Evolutionary conservation across 2,888 invertebrate species (phyloP), one percentile per base, ranked within the genome.

Genomic region (Ormyrus rosae): DNA sequence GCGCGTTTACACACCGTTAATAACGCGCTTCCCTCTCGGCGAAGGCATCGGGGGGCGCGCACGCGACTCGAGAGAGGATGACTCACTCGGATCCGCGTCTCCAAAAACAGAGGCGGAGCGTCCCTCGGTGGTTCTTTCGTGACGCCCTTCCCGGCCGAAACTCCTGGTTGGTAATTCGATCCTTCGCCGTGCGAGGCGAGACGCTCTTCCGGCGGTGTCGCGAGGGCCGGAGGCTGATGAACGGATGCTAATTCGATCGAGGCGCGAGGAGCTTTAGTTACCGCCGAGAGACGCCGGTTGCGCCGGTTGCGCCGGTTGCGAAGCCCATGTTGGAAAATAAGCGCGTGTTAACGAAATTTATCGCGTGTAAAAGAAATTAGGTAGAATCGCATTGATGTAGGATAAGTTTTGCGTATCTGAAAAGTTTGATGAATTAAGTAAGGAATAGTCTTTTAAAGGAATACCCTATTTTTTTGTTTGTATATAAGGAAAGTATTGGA

Each of bases 111-210:
- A 34, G 19, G 19, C 19, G 19, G 19, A 13, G 13, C 34, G 34
- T 64, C 64, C 64, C 73, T 64, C 60, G 75, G 34, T 56, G 74
- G 60, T 50, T 75, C 60, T 68, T 51, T 63, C 72, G 63, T 61
- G 71, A 71, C 71, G 34, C 45, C 51, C 51, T 34, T 45, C 51
- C 2, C 34, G 34, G 34, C 2, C 34, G 34, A 34, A 3, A 2
- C 34, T 2, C 34, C 34, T 19, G 19, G 48, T 5, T 11, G 53
- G 74, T 74, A 74, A 74, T 58, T 34, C 55, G 72, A 71, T 68
- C 69, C 61, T 45, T 56, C 13, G 46, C 51, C 10, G 4, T 46
- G 34, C 34, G 11, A 19, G n/a, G 19, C 63, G 63, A 19, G 19
- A 55, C 72, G 63, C 11, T 55, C 13, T 61, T 63, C 56, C 65